phyloP scores from a whole-genome alignment of 2,113 vertebrate genomes.

The Glaucomys volans region DNA sequence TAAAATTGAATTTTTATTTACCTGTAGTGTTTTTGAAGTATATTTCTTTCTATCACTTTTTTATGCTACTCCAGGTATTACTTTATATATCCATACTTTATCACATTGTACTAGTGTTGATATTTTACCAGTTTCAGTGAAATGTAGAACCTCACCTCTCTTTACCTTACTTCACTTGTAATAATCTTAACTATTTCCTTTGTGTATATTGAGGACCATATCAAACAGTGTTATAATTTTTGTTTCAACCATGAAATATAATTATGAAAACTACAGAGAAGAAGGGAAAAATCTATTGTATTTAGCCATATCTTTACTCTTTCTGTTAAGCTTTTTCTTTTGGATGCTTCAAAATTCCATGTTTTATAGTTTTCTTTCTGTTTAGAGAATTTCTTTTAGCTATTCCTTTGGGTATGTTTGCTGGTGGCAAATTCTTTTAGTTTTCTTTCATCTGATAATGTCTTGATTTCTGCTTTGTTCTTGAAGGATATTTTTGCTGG shows the following conservation, averaged over 20 bases:
- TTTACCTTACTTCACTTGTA: not conserved
- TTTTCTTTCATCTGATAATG: constrained; percentile 19
- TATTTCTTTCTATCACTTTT: not conserved
- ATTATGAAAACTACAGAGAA: not conserved
- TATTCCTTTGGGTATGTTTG: not conserved
- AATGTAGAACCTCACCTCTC: not conserved
- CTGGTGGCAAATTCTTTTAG: constrained; percentile 25
- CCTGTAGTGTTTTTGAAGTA: not conserved
- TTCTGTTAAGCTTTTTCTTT: not conserved
- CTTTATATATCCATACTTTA: not conserved
- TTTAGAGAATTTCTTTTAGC: constrained; percentile 20
- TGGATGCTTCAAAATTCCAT: not conserved
- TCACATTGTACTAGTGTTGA: not conserved
- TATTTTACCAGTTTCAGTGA: constrained; percentile 26
- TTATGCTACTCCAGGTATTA: not conserved
- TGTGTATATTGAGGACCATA: constrained; percentile 1
- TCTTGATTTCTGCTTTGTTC: not conserved
- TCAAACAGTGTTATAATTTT: not conserved
- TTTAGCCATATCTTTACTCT: not conserved
- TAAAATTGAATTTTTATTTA: constrained; percentile 2
- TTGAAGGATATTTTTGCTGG: constrained; percentile 1
- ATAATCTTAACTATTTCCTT: not conserved
- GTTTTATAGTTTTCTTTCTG: not conserved
- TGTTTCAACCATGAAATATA: constrained; percentile 19
- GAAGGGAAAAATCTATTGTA: not conserved